Base-by-base conservation (phyloP, 1,140 invertebrate species). In the Drosophila kurseongensis region DNA sequence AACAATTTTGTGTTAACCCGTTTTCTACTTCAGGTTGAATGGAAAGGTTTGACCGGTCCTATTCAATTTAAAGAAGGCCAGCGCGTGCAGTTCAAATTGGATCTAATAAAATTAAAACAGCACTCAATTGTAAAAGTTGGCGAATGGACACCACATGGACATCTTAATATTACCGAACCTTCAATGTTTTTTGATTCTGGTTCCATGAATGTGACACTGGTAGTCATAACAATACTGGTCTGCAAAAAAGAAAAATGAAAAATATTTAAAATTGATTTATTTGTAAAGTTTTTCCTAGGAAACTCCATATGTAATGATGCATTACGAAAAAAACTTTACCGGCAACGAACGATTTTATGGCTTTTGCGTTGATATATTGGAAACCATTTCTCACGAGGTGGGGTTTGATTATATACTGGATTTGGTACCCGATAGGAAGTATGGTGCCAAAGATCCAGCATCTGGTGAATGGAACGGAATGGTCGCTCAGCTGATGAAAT, bases 401-500 rank as follows among this genome's bases (percentile, higher is more conserved):
- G 97, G 97, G 14, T 99, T 99, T 93, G 96, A 98, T 67, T 99
- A 99, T 91, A 95, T 95, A 44, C 96, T 99, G 51, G 94, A 96
- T 56, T 93, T 98, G 36, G 98, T 99, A 0, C 96, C 97, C 0
- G 98, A 99, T 93, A 96, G 97, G 74, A 97, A 97, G 94, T 99
- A 99, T 91, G 98, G 98, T 0, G 97, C 97, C 4, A 95, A 96
- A 80, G 96, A 98, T 91, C 96, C 97, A 0, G 95, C 96, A 48
- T 97, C 97, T 2, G 97, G 97, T 40, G 95, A 98, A 91, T 99
- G 98, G 98, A 99, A 99, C 91, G 98, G 98, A 9, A 97, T 99
- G 79, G 91, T 92, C 1, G 78, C 86, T 2, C 80, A 92, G 52
- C 61, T 92, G 10, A 92, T 92, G 86, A 92, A 92, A 91, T 88